A percentile compares a stretch with the other conserved stretches of the same genome.
Evolutionary conservation across 1,140 invertebrate species (phyloP).

Genomic region (Episyrphus balteatus): DNA sequence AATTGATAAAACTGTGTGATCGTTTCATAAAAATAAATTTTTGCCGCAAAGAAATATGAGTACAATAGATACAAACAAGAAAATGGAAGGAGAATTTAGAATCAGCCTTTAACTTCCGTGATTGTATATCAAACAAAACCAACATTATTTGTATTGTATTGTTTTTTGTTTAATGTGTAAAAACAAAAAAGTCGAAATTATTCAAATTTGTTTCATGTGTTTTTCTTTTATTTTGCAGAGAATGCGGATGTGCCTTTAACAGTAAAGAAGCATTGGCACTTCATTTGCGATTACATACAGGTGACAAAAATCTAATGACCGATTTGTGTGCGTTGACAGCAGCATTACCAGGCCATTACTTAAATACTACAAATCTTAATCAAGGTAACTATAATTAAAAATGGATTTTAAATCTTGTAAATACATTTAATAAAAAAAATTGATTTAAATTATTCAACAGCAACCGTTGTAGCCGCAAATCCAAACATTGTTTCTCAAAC

Average conservation of each 20-base stretch:
- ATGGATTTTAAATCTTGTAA: background rate
- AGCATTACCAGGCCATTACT: slow-evolving; percentile 53
- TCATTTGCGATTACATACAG: slow-evolving; percentile 70
- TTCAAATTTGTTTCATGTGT: slow-evolving; percentile 1
- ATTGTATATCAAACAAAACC: too few relatives aligned
- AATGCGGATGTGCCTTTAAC: slow-evolving; percentile 53
- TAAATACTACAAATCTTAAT: slow-evolving; percentile 44
- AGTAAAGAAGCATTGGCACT: slow-evolving; percentile 63
- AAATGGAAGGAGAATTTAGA: too few relatives aligned
- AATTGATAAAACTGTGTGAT: too few relatives aligned
- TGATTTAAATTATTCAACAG: slow-evolving; percentile 7
- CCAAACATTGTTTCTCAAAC: slow-evolving; percentile 31
- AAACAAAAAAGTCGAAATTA: too few relatives aligned
- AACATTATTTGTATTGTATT: too few relatives aligned
- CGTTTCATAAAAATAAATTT: too few relatives aligned
- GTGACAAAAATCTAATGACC: slow-evolving; percentile 71
- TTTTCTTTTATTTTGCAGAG: slow-evolving; percentile 33
- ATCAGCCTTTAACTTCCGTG: too few relatives aligned
- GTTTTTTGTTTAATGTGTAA: too few relatives aligned
- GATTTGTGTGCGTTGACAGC: slow-evolving; percentile 72
- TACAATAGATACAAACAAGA: too few relatives aligned
- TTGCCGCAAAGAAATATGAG: too few relatives aligned
- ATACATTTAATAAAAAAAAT: background rate
- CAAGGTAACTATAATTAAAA: slow-evolving; percentile 32
- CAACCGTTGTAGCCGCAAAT: slow-evolving; percentile 29